These are phyloP conservation scores for Tamandua tetradactyla DNA, from an alignment of 2,797 vertebrate species.

Conservation along the genomic window DNA sequence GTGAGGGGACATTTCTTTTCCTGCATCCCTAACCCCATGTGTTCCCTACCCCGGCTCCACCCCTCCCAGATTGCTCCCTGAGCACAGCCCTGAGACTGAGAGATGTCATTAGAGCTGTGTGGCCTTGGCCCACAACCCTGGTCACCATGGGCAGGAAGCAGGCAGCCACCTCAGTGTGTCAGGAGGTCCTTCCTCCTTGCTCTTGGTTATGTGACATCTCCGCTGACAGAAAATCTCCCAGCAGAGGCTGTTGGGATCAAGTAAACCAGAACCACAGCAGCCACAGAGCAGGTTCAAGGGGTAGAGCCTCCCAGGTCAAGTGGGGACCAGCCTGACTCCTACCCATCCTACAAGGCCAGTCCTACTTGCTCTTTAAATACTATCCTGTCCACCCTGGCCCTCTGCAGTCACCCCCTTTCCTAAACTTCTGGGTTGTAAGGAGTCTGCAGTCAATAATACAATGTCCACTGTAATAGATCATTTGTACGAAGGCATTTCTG, in stretches of 20 bases:
- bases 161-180: not conserved
- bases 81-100: slow-evolving; percentile 63
- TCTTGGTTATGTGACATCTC: not conserved
- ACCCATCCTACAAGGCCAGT: not conserved
- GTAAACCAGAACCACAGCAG: not conserved
- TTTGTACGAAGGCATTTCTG: not conserved
- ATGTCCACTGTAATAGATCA: not conserved
- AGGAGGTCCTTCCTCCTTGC: not conserved
- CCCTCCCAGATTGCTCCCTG: slow-evolving; percentile 67
- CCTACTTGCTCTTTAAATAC: not conserved
- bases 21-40: not conserved
- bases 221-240: not conserved
- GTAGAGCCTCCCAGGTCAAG: not conserved
- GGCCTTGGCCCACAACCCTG: slow-evolving; percentile 56
- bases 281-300: not conserved
- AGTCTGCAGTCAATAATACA: not conserved
- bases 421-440: not conserved
- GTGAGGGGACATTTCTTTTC: not conserved
- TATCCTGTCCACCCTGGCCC: not conserved
- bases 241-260: not conserved
- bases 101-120: slow-evolving; percentile 59
- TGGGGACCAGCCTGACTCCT: not conserved
- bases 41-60: not conserved
- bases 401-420: not conserved
- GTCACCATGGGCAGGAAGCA: not conserved